Evolutionary conservation across 2,113 vertebrate genomes (phyloP).

Genomic region (Gymnobelideus leadbeateri): DNA sequence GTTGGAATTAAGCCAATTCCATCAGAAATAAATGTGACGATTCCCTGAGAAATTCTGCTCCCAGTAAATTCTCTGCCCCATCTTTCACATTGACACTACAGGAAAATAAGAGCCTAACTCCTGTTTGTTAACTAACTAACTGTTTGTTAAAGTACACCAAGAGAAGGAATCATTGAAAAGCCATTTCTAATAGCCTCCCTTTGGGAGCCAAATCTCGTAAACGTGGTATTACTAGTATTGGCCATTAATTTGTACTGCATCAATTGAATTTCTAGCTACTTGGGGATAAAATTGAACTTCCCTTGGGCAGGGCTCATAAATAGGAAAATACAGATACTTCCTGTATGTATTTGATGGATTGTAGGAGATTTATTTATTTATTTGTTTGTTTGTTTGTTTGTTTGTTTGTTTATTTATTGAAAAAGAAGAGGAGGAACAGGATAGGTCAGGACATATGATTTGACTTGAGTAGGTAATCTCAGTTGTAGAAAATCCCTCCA

Average conservation of each 20-base stretch:
- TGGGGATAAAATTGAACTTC: constrained; percentile 76
- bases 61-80: constrained; percentile 32
- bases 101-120: constrained; percentile 45
- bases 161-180: constrained; percentile 75
- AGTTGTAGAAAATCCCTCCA: background rate
- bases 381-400: too few relatives aligned
- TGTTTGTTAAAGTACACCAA: constrained; percentile 74
- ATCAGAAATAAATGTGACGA: constrained; percentile 60
- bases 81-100: constrained; percentile 47
- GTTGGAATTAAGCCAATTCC: constrained; percentile 15
- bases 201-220: constrained; percentile 75
- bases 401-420: too few relatives aligned
- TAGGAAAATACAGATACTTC: constrained; percentile 71
- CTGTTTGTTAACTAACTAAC: too few relatives aligned
- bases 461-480: background rate
- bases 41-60: constrained; percentile 52
- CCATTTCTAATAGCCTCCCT: constrained; percentile 72
- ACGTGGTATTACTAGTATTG: constrained; percentile 77
- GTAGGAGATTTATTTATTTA: constrained; percentile 56
- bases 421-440: background rate
- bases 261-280: constrained; percentile 78
- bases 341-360: constrained; percentile 65
- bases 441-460: background rate
- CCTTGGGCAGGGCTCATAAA: constrained; percentile 63
- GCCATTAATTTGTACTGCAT: constrained; percentile 78